Base-by-base conservation (phyloP, 2,113 vertebrate genomes). In the Nansenia antarctica region DNA sequence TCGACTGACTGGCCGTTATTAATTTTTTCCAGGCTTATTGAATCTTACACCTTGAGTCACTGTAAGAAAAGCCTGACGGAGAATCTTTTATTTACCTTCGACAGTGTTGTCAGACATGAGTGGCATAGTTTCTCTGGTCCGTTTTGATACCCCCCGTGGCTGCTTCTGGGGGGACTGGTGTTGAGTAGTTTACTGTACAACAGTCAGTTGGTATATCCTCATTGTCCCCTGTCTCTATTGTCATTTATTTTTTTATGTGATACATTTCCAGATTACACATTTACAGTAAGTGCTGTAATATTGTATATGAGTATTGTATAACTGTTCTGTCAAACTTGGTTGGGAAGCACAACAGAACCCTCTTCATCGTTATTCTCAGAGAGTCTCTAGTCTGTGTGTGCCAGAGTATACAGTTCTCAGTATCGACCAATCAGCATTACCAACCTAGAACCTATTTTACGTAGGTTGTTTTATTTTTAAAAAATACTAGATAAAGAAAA, bases 131-230 rank as follows among this genome's bases (percentile, higher is more conserved):
- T 67, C 78, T 39, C 32, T 37, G 61, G n/a, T 87, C 52, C 63
- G 64, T 65, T 68, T 74, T 54, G 73, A 54, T 70, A 68, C 27
- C 52, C 39, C 72, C 70, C 68, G 72, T 77, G 18, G 76, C 81
- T 83, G 80, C 80, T 86, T 71, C 52, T 20, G 53, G 61, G 53
- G 61, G 72, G 72, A 78, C 70, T 72, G 59, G 78, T 67, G 24
- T 61, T 9, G 60, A 79, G 57, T 72, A 74, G 62, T 76, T 70
- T 70, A n/a, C n/a, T n/a, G n/a, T n/a, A n/a, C n/a, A n/a, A 49
- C 20, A 49, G 45, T 81, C 30, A 77, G 63, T 59, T 80, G 58
- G 66, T 76, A 45, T 73, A 15, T 26, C 37, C 47, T 61, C 31
- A 12, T 15, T 15, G 45, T 62, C 39, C 22, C 49, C 71, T 62